Conservation (phyloP, 2,888 invertebrate species). For the Drepana falcataria region DNA sequence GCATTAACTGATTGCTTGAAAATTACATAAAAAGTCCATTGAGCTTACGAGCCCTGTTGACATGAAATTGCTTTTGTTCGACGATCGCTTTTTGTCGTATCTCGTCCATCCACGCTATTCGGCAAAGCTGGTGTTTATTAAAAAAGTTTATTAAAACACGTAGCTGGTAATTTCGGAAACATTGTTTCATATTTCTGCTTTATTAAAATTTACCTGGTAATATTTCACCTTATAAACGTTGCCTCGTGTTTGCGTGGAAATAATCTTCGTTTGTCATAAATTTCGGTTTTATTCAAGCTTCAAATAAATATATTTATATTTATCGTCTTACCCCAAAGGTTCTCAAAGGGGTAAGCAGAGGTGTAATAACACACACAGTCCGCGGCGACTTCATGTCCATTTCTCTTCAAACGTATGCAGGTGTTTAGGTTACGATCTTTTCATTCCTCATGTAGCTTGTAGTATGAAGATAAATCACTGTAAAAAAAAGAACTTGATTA, state of each 20-base stretch:
- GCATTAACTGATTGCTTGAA: slow-evolving; percentile 13
- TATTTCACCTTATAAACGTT: neutral
- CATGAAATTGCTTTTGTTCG: slow-evolving; percentile 19
- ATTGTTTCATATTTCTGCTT: slow-evolving; percentile 1
- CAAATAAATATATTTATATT: too few relatives aligned
- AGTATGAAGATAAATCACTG: too few relatives aligned
- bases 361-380: too few relatives aligned
- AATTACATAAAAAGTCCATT: neutral
- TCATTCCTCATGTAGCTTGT: too few relatives aligned
- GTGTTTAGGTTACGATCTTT: too few relatives aligned
- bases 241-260: neutral
- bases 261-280: neutral
- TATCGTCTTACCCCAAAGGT: too few relatives aligned
- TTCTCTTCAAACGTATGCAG: too few relatives aligned
- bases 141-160: slow-evolving; percentile 31
- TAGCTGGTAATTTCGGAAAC: neutral
- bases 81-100: slow-evolving; percentile 6
- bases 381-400: too few relatives aligned
- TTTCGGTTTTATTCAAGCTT: too few relatives aligned
- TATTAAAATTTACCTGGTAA: neutral
- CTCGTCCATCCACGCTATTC: neutral
- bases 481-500: too few relatives aligned
- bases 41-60: slow-evolving; percentile 13
- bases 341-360: too few relatives aligned
- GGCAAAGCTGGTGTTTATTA: slow-evolving; percentile 21